phyloP scores from a whole-genome alignment of 2,888 invertebrate species.

The Sclerodermus sp. region DNA sequence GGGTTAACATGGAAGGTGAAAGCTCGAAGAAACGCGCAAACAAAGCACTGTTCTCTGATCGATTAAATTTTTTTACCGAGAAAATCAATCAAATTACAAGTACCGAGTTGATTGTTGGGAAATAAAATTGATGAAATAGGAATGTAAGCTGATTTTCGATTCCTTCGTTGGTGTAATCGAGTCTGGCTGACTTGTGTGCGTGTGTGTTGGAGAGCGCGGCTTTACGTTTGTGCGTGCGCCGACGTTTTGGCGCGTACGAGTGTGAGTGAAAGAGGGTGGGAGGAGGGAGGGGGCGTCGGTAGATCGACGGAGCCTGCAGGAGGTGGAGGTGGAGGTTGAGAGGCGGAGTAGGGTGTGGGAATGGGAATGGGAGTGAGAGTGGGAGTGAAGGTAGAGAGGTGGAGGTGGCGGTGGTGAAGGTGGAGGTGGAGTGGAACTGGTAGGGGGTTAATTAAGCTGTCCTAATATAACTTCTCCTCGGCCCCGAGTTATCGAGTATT shows the following conservation, averaged over 20 bases:
- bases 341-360: neutral
- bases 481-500: constrained; percentile 48
- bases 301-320: no score
- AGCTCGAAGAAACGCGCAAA: no score
- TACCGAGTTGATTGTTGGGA: no score
- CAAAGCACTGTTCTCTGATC: no score
- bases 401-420: constrained; percentile 9
- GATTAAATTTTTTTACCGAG: no score
- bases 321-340: no score
- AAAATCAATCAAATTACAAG: no score
- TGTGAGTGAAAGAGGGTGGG: neutral
- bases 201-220: neutral
- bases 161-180: no score
- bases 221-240: neutral
- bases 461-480: constrained; percentile 49
- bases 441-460: constrained; percentile 50
- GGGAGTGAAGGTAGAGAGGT: constrained; percentile 2
- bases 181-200: neutral
- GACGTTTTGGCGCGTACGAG: neutral
- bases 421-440: constrained; percentile 32
- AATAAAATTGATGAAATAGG: no score
- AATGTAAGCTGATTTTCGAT: no score
- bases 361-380: neutral
- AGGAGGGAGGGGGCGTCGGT: neutral
- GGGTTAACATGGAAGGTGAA: no score